Evolutionary conservation across 1,140 invertebrate genomes (phyloP), one percentile per base, ranked within the genome.

Genomic region (Diorhabda sublineata): DNA sequence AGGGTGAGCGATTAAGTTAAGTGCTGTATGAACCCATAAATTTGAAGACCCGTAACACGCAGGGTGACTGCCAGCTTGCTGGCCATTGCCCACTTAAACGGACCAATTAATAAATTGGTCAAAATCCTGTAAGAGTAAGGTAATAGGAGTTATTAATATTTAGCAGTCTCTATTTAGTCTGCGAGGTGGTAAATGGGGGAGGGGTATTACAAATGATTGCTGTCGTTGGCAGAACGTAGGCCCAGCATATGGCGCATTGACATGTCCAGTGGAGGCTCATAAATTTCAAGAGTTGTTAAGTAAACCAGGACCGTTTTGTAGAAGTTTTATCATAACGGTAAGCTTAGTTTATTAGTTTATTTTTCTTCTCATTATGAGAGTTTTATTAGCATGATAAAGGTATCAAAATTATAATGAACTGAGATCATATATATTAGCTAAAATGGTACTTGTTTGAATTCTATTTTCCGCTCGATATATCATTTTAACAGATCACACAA

Each of bases 61-160:
- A 60, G 42, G 57, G 6, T 41, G 26, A 61, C 59, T 43, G 59
- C 8, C 26, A 42, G n/a, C 42, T 52, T 52, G 47, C 47, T 8
- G 59, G 58, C 42, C 44, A 9, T 45, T 45, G 58, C 65, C 58
- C 65, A 41, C 52, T 45, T 61, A 61, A 67, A 67, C 44, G 57
- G 43, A 8, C 57, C 65, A 67, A 67, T 67, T 67, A 60, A 67
- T 67, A 67, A 67, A 67, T 67, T 8, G 65, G 44, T 47, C 65
- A 61, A 64, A 67, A 67, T 67, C 65, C 65, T 67, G 41, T 67
- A 67, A 67, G 65, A 67, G 65, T 67, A 67, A 66, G 65, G 65
- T 67, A 67, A 61, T 67, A 58, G 58, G 65, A 67, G 65, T 67
- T 67, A 67, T 67, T 67, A 67, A 67, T 67, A 67, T 67, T 67